phyloP scores from a whole-genome alignment of 2,797 vertebrate species.

The Tokudaia muenninki region DNA sequence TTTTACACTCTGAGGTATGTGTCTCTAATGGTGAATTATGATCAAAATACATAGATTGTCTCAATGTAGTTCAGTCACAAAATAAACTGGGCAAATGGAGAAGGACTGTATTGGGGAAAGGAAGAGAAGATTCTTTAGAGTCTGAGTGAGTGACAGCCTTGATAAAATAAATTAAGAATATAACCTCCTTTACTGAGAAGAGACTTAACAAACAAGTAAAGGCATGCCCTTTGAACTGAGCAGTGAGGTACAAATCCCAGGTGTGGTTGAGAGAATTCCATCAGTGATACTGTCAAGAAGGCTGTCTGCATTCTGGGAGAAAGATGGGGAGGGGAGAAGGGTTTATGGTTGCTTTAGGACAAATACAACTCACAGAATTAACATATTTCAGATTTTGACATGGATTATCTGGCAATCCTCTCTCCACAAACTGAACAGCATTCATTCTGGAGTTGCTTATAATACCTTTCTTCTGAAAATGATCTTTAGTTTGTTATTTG shows the following conservation, averaged over 20 bases:
- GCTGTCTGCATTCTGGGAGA: background rate
- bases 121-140: background rate
- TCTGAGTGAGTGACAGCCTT: background rate
- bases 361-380: background rate
- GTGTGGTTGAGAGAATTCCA: background rate
- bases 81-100: background rate
- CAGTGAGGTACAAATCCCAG: background rate
- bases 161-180: background rate
- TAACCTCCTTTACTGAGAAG: too few species aligned
- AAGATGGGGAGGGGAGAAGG: background rate
- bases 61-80: background rate
- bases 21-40: background rate
- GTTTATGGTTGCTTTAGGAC: background rate
- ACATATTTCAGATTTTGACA: background rate
- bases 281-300: background rate
- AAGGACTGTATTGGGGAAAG: background rate
- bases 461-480: background rate
- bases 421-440: background rate
- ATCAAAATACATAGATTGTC: background rate
- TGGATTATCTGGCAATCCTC: background rate
- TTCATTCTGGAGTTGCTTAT: background rate
- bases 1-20: background rate
- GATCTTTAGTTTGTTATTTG: background rate
- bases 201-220: background rate
- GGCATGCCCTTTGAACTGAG: background rate